Base-by-base conservation (phyloP, 2,797 vertebrate species). In the Echeneis naucrates region DNA sequence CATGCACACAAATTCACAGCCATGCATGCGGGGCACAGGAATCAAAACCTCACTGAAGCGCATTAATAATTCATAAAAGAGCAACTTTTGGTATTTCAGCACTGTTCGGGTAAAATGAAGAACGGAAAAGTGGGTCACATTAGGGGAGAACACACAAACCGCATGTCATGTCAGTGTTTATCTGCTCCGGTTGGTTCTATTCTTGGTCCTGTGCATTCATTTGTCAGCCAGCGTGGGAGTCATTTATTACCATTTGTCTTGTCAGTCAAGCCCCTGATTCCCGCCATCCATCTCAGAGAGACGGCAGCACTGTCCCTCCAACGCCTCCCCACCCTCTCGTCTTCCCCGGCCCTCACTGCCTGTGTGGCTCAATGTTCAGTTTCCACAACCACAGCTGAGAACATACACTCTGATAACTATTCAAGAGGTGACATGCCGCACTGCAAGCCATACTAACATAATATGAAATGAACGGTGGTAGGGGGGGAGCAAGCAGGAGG, bases 241-340 rank as follows among this genome's bases (percentile, higher is more conserved):
- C 85, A 87, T 92, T 89, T 89, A 88, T 91, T 89, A 89, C 85
- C 51, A 87, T 88, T 90, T 83, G 68, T 63, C 78, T 72, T 90
- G 86, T 90, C 92, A 92, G 82, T 90, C 82, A 89, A 89, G 80
- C 65, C 70, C 60, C 70, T 42, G 79, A 83, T 82, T 61, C 70
- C 44, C 67, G 65, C 77, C 75, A 90, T 90, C 82, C 71, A 82
- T 90, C 83, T 88, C 72, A 67, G 55, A 23, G 4, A 59, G 68
- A 55, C 27, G 32, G 61, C 60, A 61, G 42, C 23, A 38, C 64
- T 30, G 56, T 60, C 69, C 40, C 67, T 27, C 54, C n/a, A n/a
- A 0, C 72, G 19, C 9, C 58, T 33, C 40, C 9, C 50, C 23
- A 33, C 45, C 37, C 16, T 6, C 40, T 7, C 16, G 40, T 48